Evolutionary conservation across 2,888 invertebrate genomes (phyloP), one percentile per base, ranked within the genome.

Genomic region (Gortyna flavago): DNA sequence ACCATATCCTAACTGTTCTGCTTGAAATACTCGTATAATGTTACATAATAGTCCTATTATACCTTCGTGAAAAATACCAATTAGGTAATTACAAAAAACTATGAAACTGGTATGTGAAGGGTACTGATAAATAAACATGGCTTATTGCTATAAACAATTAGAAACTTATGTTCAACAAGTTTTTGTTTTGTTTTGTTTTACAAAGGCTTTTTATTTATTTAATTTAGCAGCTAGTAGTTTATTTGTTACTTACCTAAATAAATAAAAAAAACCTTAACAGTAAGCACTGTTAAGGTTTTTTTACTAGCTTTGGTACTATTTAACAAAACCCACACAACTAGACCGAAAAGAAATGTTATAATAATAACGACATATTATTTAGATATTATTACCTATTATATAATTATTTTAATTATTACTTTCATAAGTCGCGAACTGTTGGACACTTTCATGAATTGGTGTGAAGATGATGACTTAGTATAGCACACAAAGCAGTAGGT

Each of bases 401-500:
- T n/a, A n/a, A n/a, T 48, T n/a, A 65, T 62, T 71, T 25, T 7
- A 29, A 68, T 38, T 1, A 29, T 25, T 72, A 71, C 76, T 81
- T 76, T 76, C 82, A 71, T 71, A 67, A 66, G 35, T 67, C 66
- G 41, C 21, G 38, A 71, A 57, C 66, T 32, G 9, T 66, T 13
- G 6, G 32, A 51, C 32, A 79, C 64, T 71, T 80, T 65, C 64
- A 21, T 71, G 64, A n/a, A 38, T 57, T 44, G 2, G 11, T 57
- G 69, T 67, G 70, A 62, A 79, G 68, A 18, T 73, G 32, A 64
- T 77, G 38, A n/a, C 18, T 29, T 32, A 51, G 59, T 48, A 21
- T 21, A 48, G 18, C 35, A 44, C 29, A 29, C 1, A 16, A 41
- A 51, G 32, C 6, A 29, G 18, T n/a, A n/a, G n/a, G n/a, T 21